These are phyloP conservation scores for Lypha dubia DNA, from an alignment of 2,888 invertebrate genomes.

Conservation along the genomic window DNA sequence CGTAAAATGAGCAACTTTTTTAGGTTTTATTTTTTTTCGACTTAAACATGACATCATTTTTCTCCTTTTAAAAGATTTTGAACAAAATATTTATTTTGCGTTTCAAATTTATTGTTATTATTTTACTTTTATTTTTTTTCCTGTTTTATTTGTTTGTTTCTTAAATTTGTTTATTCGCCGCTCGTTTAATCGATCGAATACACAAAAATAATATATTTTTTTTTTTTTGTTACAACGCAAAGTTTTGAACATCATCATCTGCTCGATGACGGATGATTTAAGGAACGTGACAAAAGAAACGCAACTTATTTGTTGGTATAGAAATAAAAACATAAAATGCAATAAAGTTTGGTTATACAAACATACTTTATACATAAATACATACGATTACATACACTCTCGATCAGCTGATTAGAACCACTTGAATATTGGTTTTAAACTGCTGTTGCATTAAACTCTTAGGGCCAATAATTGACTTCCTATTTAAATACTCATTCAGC, in stretches of 20 bases:
- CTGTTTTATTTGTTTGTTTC: conserved; percentile 16
- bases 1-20: conserved; percentile 41
- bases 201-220: conserved; percentile 15
- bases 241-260: conserved; percentile 24
- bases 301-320: not conserved
- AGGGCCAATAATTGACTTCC: too few species aligned
- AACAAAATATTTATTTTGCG: conserved; percentile 43
- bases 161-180: not conserved
- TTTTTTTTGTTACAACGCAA: conserved; percentile 31
- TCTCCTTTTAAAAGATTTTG: conserved; percentile 42
- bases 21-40: too few species aligned
- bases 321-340: conserved; percentile 6
- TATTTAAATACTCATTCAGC: too few species aligned
- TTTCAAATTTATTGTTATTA: conserved; percentile 14
- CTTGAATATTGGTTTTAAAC: too few species aligned
- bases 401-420: too few species aligned
- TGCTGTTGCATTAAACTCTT: too few species aligned
- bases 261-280: not conserved
- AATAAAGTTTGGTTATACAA: not conserved
- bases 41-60: conserved; percentile 61
- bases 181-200: not conserved
- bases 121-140: not conserved
- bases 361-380: not conserved
- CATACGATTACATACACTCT: too few species aligned
- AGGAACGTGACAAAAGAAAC: conserved; percentile 35